Base-by-base conservation (phyloP, 2,113 vertebrate genomes). In the Pelusios castaneus region DNA sequence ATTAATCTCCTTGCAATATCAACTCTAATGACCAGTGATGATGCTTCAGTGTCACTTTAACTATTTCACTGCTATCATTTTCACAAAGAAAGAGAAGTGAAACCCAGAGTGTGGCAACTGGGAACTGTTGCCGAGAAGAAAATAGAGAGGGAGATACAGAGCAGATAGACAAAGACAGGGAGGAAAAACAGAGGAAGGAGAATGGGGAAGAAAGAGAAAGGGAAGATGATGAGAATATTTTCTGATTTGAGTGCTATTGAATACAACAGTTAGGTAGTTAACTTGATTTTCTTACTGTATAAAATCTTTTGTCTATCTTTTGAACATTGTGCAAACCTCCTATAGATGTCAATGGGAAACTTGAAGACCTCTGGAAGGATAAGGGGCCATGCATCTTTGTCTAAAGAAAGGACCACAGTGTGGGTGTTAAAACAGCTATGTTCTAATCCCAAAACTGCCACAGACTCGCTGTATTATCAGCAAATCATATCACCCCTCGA, bases 21-120 rank as follows among this genome's bases (percentile, higher is more conserved):
- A 82, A 80, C 89, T 95, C 96, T 96, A 47, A 47, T 47, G 82
- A 73, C 89, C 88, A 84, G 63, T 75, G 88, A 38, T 67, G 52
- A 29, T 58, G 38, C 85, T 90, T 93, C 87, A 91, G 34, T 63
- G 45, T 80, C 86, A 87, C n/a, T 55, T 56, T 85, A 83, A 92
- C 54, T 89, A 56, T 49, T 85, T 95, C 58, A 90, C 93, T 91
- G 80, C 60, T 96, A 22, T 85, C 0, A 0, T 88, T 90, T 93
- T 79, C 82, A 79, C 47, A 56, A 73, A n/a, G 4, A 6, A 29
- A 60, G 78, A 9, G 17, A 14, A 60, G 38, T 55, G 12, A 80
- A 10, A 55, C 54, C 56, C 3, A 45, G 14, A 5, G 9, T 52
- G 81, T 91, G 79, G 73, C 88, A 93, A 84, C 2, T 63, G 41